A percentile compares a stretch with the other conserved stretches of the same genome.
These are phyloP conservation scores for Phortica variegata DNA, from an alignment of 1,140 invertebrate species.

Conservation along the genomic window DNA sequence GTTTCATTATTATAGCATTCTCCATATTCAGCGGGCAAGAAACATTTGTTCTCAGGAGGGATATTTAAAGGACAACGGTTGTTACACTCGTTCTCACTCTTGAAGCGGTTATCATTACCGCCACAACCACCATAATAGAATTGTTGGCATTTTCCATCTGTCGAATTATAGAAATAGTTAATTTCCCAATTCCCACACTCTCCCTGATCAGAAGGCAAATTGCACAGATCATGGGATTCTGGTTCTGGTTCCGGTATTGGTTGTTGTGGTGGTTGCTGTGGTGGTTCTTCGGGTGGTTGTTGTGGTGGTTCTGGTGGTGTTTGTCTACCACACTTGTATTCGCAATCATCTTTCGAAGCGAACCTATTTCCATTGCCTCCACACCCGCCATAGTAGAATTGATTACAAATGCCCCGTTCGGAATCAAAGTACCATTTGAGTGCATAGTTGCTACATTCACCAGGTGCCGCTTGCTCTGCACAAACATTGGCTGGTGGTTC, in stretches of 20 bases:
- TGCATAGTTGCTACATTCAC: constrained; percentile 21
- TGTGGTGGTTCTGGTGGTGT: constrained; percentile 51
- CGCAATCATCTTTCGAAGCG: constrained; percentile 65
- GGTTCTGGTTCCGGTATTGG: constrained; percentile 14
- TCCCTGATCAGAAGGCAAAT: constrained; percentile 70
- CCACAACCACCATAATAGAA: constrained; percentile 83
- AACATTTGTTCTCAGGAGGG: constrained; percentile 60
- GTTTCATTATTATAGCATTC: constrained; percentile 64
- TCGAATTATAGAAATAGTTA: constrained; percentile 82
- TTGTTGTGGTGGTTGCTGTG: background rate
- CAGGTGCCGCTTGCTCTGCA: constrained; percentile 16
- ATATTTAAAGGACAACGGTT: constrained; percentile 65
- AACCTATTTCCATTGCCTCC: constrained; percentile 83
- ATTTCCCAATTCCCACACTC: constrained; percentile 75
- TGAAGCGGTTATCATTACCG: constrained; percentile 80
- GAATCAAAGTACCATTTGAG: constrained; percentile 80
- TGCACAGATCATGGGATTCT: constrained; percentile 60
- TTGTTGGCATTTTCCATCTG: constrained; percentile 66
- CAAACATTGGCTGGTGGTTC: constrained; percentile 25
- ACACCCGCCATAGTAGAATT: constrained; percentile 83
- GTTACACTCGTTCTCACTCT: constrained; percentile 69
- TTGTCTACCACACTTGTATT: constrained; percentile 60
- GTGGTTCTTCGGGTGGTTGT: background rate
- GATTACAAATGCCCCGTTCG: constrained; percentile 65
- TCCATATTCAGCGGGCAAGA: constrained; percentile 67